phyloP scores from a whole-genome alignment of 2,113 vertebrate genomes.

The Carettochelys insculpta region DNA sequence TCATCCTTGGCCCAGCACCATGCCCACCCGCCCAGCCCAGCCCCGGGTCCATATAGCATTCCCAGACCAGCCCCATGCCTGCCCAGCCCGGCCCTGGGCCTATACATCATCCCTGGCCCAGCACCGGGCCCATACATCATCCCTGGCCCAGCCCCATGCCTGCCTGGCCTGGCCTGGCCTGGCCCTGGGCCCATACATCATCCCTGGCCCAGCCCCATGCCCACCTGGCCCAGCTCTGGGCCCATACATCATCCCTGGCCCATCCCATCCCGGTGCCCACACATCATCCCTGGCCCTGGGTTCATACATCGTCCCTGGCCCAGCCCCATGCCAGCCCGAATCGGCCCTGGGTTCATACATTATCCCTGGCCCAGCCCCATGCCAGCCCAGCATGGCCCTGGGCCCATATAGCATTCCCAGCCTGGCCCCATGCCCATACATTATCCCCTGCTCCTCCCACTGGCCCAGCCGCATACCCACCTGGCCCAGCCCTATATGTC shows the following conservation, averaged over 20 bases:
- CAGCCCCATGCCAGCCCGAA: rapidly evolving
- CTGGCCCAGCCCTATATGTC: too few species aligned
- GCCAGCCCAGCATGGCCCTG: neutral
- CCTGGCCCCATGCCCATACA: too few species aligned
- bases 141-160: neutral
- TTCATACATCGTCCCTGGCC: neutral
- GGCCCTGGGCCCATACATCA: neutral
- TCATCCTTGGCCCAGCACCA: too few species aligned
- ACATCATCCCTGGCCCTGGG: neutral
- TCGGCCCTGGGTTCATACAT: slow-evolving; percentile 80
- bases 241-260: neutral
- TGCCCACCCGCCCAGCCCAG: too few species aligned
- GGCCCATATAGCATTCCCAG: too few species aligned
- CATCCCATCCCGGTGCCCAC: too few species aligned
- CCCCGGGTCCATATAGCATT: too few species aligned
- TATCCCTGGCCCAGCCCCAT: slow-evolving; percentile 25
- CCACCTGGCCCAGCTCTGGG: neutral
- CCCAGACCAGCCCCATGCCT: too few species aligned
- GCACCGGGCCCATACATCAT: neutral
- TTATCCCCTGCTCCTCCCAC: neutral
- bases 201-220: neutral
- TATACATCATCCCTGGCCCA: too few species aligned
- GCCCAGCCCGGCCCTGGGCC: too few species aligned
- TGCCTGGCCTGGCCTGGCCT: neutral
- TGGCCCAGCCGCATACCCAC: too few species aligned